Evolutionary conservation across 92 coral and sea anemone species (phyloP).

Genomic region (Porites cylindrica): DNA sequence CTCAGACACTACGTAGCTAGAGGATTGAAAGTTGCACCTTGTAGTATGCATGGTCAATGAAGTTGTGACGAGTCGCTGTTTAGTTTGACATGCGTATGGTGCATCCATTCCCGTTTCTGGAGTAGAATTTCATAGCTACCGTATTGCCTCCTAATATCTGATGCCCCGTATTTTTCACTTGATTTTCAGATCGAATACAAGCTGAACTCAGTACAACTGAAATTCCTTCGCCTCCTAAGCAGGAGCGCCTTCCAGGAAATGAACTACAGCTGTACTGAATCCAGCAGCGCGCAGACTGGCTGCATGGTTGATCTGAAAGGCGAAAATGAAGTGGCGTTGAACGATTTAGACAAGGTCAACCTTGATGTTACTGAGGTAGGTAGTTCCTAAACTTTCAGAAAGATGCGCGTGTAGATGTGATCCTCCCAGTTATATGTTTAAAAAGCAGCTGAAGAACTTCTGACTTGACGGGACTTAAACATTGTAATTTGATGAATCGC

Average conservation of each 20-base stretch:
- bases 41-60: no score
- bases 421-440: neutral
- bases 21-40: no score
- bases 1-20: no score
- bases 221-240: constrained; percentile 82
- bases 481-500: no score
- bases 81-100: neutral
- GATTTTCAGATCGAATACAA: constrained; percentile 73
- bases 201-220: constrained; percentile 76
- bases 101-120: neutral
- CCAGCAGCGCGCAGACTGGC: constrained; percentile 43
- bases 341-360: constrained; percentile 23
- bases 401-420: neutral
- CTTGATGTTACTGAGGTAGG: constrained; percentile 33
- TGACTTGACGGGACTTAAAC: no score
- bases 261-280: constrained; percentile 76
- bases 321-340: constrained; percentile 68
- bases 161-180: neutral
- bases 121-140: neutral
- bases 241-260: constrained; percentile 75
- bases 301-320: constrained; percentile 75
- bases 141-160: no score
- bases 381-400: constrained; percentile 60
- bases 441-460: neutral
- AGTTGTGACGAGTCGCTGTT: neutral